Conservation (phyloP, 1,140 invertebrate species). For the Drosophila kikkawai region DNA sequence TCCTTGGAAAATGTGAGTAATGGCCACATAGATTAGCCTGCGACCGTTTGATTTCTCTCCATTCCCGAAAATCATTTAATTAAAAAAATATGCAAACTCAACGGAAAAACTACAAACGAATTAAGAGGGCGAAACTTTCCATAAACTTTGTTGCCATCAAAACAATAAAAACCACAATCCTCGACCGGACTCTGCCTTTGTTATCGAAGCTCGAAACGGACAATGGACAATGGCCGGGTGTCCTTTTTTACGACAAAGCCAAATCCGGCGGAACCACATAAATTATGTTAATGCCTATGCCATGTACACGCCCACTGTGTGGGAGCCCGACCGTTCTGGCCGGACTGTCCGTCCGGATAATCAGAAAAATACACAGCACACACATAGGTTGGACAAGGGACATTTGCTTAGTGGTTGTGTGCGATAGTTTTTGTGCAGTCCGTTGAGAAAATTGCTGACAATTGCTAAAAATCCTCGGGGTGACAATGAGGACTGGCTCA, state of each 20-base stretch:
- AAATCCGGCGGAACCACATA: conserved; percentile 84
- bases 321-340: conserved; percentile 29
- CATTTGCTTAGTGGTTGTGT: conserved; percentile 72
- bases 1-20: conserved; percentile 46
- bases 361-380: conserved; percentile 81
- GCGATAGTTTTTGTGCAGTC: conserved; percentile 69
- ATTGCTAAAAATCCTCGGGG: conserved; percentile 72
- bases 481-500: conserved; percentile 34
- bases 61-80: conserved; percentile 68
- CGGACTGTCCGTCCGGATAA: conserved; percentile 58
- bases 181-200: conserved; percentile 54
- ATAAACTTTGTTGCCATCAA: conserved; percentile 83
- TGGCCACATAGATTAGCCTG: conserved; percentile 71
- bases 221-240: conserved; percentile 78
- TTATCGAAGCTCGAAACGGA: conserved; percentile 78
- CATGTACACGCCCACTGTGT: conserved; percentile 79
- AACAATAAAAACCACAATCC: conserved; percentile 84
- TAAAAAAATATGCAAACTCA: conserved; percentile 84
- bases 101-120: conserved; percentile 80
- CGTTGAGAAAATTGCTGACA: conserved; percentile 79
- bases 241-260: conserved; percentile 82
- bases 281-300: conserved; percentile 84
- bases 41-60: conserved; percentile 63
- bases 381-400: conserved; percentile 54
- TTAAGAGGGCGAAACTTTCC: conserved; percentile 70